These are phyloP conservation scores for Sebastes kiyomatsui DNA, from an alignment of 2,797 vertebrate genomes.

Conservation along the genomic window DNA sequence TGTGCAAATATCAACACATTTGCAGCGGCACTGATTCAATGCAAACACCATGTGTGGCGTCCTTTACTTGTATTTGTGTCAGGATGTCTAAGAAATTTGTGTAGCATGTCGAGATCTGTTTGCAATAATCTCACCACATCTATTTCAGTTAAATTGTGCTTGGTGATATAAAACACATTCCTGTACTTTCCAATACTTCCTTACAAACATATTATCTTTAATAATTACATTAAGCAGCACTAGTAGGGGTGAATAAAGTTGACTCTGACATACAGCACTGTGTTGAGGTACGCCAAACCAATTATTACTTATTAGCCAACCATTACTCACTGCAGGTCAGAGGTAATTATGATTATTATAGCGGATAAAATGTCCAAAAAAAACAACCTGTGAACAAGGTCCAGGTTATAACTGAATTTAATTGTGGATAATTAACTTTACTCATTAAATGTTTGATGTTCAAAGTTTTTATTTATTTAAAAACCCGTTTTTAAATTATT, in stretches of 20 bases:
- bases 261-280: slow-evolving; percentile 5
- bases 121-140: neutral
- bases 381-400: neutral
- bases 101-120: neutral
- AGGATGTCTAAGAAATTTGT: neutral
- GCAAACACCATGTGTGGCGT: slow-evolving; percentile 5
- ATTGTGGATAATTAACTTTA: neutral
- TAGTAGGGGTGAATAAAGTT: neutral
- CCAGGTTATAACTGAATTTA: neutral
- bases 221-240: neutral
- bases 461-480: too few relatives aligned
- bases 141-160: neutral
- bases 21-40: neutral
- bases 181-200: neutral
- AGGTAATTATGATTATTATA: neutral
- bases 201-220: neutral
- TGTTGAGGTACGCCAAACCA: slow-evolving; percentile 12
- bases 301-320: slow-evolving; percentile 8
- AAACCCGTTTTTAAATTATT: too few relatives aligned
- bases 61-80: slow-evolving; percentile 7
- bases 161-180: neutral
- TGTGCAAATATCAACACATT: slow-evolving; percentile 39
- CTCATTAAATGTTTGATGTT: neutral
- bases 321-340: neutral
- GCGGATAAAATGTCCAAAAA: neutral